Conservation (phyloP, 2,888 invertebrate species). For the Thyatira batis region DNA sequence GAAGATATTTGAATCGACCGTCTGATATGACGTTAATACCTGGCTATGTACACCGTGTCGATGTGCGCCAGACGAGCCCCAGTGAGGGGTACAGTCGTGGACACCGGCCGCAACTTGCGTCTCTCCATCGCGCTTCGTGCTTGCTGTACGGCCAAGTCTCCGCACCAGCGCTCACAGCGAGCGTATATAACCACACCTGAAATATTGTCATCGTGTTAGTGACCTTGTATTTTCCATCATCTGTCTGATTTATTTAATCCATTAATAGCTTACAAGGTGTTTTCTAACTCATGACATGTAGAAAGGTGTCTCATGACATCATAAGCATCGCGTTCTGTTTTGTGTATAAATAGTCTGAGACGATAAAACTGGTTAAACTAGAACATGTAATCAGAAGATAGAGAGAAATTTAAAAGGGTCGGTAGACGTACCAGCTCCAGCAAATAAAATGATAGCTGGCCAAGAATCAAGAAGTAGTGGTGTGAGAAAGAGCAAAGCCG, state of each 20-base stretch:
- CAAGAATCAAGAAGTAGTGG: conserved; percentile 83
- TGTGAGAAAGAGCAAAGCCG: conserved; percentile 78
- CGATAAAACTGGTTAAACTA: too few relatives aligned
- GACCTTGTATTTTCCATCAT: too few relatives aligned
- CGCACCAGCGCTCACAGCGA: conserved; percentile 76
- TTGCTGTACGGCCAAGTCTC: conserved; percentile 73
- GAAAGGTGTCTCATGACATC: too few relatives aligned
- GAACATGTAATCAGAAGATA: too few relatives aligned
- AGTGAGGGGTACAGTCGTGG: conserved; percentile 51
- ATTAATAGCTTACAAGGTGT: too few relatives aligned
- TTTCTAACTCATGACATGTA: too few relatives aligned
- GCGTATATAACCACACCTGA: conserved; percentile 76
- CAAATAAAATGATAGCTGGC: conserved; percentile 83
- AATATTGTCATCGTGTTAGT: too few relatives aligned
- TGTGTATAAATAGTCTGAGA: too few relatives aligned
- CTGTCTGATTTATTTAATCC: too few relatives aligned
- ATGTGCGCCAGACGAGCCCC: conserved; percentile 72
- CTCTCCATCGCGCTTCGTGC: conserved; percentile 62
- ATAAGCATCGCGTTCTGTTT: too few relatives aligned
- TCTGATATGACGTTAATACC: conserved; percentile 49
- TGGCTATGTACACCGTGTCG: conserved; percentile 83
- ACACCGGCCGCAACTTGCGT: conserved; percentile 58
- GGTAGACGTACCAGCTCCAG: conserved; percentile 76
- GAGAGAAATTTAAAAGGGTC: neutral
- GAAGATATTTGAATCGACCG: neutral